Evolutionary conservation across 1,140 invertebrate genomes (phyloP).

Genomic region (Marisa cornuarietis): DNA sequence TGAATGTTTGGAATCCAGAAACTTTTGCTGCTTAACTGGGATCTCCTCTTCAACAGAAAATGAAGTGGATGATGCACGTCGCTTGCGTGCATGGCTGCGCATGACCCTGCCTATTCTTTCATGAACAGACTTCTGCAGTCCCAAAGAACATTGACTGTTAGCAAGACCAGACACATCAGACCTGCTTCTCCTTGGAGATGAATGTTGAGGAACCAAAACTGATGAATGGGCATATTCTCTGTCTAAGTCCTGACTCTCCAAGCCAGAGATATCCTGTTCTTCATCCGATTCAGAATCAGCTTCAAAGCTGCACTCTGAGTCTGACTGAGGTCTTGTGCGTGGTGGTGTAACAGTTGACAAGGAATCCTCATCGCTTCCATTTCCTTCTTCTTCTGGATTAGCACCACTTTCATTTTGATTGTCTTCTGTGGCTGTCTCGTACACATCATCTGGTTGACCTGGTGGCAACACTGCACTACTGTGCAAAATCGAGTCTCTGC

Average conservation of each 20-base stretch:
- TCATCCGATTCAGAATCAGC: neutral
- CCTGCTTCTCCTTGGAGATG: too few relatives aligned
- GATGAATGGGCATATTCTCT: too few relatives aligned
- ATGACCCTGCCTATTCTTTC: too few relatives aligned
- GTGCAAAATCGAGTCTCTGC: neutral
- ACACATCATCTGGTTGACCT: neutral
- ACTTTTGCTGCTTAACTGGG: too few relatives aligned
- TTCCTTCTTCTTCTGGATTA: neutral
- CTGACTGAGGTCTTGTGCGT: slow-evolving; percentile 20
- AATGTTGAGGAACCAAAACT: too few relatives aligned
- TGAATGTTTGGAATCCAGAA: neutral
- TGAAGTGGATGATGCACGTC: too few relatives aligned
- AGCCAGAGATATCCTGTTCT: neutral
- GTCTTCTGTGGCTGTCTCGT: slow-evolving; percentile 18
- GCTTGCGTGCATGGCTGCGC: too few relatives aligned
- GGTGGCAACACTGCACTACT: neutral
- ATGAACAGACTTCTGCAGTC: too few relatives aligned
- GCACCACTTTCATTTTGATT: neutral
- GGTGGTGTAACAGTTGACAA: slow-evolving; percentile 22
- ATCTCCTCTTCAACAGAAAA: too few relatives aligned
- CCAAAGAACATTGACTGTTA: too few relatives aligned
- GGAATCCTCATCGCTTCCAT: slow-evolving; percentile 11
- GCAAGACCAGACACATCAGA: too few relatives aligned
- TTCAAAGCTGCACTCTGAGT: slow-evolving; percentile 7
- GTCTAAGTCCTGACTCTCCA: too few relatives aligned